Base-by-base conservation (phyloP, 2,888 invertebrate species). In the Ornithoptera alexandrae region DNA sequence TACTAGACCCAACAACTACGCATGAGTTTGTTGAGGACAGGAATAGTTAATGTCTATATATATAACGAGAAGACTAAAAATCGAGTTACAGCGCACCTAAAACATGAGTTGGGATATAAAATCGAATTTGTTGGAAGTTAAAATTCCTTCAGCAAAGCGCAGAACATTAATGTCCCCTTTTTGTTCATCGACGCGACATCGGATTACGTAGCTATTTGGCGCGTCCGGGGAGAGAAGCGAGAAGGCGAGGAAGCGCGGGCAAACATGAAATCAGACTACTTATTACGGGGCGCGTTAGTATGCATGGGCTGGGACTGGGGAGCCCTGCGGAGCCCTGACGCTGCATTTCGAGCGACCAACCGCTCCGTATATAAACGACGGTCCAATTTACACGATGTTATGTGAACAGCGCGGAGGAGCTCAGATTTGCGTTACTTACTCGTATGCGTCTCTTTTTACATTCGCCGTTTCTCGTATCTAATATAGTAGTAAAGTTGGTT, bases 221-320 rank as follows among this genome's bases (percentile, higher is more conserved):
- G 67, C 65, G 67, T 65, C 69, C 64, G 67, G 72, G 72, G 71
- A 70, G 73, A 50, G 70, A 66, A 70, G 60, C 71, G 72, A 66
- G 66, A 63, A 68, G 72, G 72, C 75, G 76, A 72, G 80, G 77
- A 79, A 74, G 71, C 77, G 79, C 75, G 80, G 84, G 83, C 84
- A 85, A 86, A 86, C 85, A 85, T 81, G 84, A 79, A 83, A 87
- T 87, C 84, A 80, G 85, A 84, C 84, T 89, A 82, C 88, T 90
- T 90, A 91, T 90, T 90, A 90, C 85, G 79, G 73, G 71, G 69
- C 84, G 87, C 78, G 87, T 92, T 90, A 91, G 90, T 92, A 92
- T 92, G 91, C 92, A 92, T 92, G 90, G 91, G 86, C 86, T 90
- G 92, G 92, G 92, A 89, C 78, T 72, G 50, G 58, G 66, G 63